phyloP scores from a whole-genome alignment of 2,888 invertebrate genomes.

The Ctenicera cuprea region DNA sequence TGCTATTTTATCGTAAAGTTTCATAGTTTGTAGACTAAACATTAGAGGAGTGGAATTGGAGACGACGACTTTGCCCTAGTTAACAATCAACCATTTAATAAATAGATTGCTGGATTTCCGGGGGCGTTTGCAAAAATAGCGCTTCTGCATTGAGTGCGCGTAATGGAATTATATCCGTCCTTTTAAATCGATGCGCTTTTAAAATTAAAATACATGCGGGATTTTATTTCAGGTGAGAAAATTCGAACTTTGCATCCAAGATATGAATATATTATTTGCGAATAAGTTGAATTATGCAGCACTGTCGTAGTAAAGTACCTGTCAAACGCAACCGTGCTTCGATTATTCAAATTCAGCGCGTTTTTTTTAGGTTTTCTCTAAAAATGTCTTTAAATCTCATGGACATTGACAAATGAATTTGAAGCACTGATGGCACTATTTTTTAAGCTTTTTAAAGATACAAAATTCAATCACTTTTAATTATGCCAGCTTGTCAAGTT shows the following conservation, averaged over 20 bases:
- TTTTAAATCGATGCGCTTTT: neutral
- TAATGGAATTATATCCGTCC: neutral
- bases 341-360: slow-evolving; percentile 11
- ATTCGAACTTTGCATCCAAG: neutral
- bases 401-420: slow-evolving; percentile 19
- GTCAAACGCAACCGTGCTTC: slow-evolving; percentile 23
- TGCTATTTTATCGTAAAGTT: no score
- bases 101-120: no score
- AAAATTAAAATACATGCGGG: neutral
- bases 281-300: slow-evolving; percentile 21
- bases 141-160: neutral
- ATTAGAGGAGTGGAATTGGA: no score
- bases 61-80: no score
- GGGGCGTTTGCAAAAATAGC: no score
- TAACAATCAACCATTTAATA: no score
- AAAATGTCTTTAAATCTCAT: slow-evolving; percentile 24
- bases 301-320: slow-evolving; percentile 5
- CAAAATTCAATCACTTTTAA: no score
- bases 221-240: neutral
- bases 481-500: no score
- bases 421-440: neutral
- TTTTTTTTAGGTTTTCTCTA: neutral
- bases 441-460: no score
- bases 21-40: no score
- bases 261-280: slow-evolving; percentile 16